phyloP scores from a whole-genome alignment of 2,797 vertebrate genomes.

The Melanogrammus aeglefinus region DNA sequence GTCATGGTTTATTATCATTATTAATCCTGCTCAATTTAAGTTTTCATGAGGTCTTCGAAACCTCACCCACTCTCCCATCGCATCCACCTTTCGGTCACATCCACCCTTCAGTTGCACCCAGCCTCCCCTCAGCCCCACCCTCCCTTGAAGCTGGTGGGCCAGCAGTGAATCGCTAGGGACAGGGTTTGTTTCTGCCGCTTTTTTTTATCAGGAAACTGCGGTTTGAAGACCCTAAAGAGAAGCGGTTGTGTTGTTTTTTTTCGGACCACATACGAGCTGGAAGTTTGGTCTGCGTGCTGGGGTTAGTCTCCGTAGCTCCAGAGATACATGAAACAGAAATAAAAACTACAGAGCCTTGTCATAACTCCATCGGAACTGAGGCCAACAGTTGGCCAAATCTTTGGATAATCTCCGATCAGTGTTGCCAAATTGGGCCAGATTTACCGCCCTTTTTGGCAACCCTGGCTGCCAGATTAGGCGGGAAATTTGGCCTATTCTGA shows the following conservation, averaged over 20 bases:
- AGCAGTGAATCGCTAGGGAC: constrained; percentile 72
- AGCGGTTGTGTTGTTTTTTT: constrained; percentile 77
- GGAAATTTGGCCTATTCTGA: too few species aligned
- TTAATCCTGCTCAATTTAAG: constrained; percentile 73
- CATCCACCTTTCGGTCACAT: constrained; percentile 33
- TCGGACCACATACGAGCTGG: constrained; percentile 77
- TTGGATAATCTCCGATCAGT: constrained; percentile 47
- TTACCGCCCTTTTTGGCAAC: too few species aligned
- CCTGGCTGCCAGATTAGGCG: too few species aligned
- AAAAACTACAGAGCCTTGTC: constrained; percentile 36
- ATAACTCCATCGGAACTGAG: constrained; percentile 67
- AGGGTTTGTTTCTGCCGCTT: constrained; percentile 83
- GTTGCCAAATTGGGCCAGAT: too few species aligned
- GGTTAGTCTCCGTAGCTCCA: constrained; percentile 58
- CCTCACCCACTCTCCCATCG: constrained; percentile 41
- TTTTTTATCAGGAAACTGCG: constrained; percentile 83
- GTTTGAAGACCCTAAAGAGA: constrained; percentile 81
- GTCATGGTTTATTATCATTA: constrained; percentile 58
- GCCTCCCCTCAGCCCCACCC: constrained; percentile 20
- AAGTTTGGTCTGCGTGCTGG: constrained; percentile 67
- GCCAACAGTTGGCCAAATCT: constrained; percentile 59
- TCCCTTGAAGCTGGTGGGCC: constrained; percentile 56
- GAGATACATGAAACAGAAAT: constrained; percentile 59
- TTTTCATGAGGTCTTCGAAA: constrained; percentile 60
- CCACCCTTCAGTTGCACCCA: neutral